These are phyloP conservation scores for Natator depressus DNA, from an alignment of 2,113 vertebrate species.

Conservation along the genomic window DNA sequence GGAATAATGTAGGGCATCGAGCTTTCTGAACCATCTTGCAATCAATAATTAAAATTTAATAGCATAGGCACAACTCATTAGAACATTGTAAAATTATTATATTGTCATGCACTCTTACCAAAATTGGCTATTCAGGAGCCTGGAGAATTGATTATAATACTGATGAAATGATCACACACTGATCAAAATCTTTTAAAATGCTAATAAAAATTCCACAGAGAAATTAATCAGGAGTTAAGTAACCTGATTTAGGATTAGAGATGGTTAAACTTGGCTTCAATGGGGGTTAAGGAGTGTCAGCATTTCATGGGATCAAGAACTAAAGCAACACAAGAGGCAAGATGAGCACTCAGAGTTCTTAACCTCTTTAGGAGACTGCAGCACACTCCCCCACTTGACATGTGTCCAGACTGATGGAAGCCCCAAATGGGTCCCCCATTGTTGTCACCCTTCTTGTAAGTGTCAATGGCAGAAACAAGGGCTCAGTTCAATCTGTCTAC, in stretches of 20 bases:
- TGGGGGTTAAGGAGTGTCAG: background rate
- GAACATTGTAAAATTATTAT: background rate
- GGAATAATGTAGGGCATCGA: background rate
- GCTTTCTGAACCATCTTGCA: background rate
- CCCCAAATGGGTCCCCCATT: background rate
- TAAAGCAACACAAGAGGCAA: background rate
- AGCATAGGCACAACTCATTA: background rate
- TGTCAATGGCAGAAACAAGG: background rate
- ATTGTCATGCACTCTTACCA: background rate
- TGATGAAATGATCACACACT: background rate
- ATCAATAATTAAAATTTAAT: background rate
- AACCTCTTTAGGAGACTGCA: background rate
- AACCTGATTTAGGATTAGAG: background rate
- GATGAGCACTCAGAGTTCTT: background rate
- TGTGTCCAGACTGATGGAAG: too few species aligned
- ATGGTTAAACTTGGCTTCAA: background rate
- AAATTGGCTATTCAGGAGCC: background rate
- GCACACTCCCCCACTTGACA: background rate
- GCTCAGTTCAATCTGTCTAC: background rate
- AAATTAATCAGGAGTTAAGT: background rate
- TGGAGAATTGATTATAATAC: background rate
- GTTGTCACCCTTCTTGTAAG: background rate
- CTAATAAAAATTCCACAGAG: background rate
- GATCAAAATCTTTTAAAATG: background rate
- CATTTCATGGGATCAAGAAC: background rate